phyloP scores from a whole-genome alignment of 2,113 vertebrate species.

The Sapayoa aenigma region DNA sequence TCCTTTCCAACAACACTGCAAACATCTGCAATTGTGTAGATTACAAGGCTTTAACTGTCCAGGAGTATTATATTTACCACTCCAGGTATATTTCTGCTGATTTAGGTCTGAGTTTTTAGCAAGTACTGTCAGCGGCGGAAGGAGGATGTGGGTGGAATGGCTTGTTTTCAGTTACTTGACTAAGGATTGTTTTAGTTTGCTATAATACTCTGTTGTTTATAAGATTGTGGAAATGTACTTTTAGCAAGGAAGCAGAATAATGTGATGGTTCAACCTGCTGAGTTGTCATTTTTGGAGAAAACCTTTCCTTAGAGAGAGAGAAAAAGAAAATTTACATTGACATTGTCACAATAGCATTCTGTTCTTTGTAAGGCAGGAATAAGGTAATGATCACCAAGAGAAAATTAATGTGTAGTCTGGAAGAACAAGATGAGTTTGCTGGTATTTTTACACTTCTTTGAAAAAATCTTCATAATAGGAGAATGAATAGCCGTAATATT shows the following conservation, averaged over 20 bases:
- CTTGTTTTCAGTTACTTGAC: neutral
- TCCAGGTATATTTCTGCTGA: neutral
- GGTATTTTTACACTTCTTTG: neutral
- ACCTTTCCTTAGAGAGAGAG: neutral
- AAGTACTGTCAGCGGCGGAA: neutral
- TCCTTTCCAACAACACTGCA: neutral
- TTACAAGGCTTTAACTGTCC: neutral
- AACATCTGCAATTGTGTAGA: neutral
- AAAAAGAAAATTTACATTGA: neutral
- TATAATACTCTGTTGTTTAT: neutral
- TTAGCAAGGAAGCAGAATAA: neutral
- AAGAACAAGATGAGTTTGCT: neutral
- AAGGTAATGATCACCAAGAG: neutral
- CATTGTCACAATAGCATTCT: neutral
- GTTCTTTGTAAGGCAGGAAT: neutral
- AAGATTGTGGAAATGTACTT: neutral
- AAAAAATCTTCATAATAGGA: neutral
- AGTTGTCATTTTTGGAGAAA: neutral
- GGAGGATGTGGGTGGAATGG: neutral
- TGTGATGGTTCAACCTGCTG: neutral
- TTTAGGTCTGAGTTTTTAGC: neutral
- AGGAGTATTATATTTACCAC: neutral
- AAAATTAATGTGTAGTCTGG: neutral
- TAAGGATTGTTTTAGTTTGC: neutral
- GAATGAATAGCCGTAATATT: neutral